These are phyloP conservation scores for Lagopus leucura DNA, from an alignment of 2,113 vertebrate species.

Conservation along the genomic window DNA sequence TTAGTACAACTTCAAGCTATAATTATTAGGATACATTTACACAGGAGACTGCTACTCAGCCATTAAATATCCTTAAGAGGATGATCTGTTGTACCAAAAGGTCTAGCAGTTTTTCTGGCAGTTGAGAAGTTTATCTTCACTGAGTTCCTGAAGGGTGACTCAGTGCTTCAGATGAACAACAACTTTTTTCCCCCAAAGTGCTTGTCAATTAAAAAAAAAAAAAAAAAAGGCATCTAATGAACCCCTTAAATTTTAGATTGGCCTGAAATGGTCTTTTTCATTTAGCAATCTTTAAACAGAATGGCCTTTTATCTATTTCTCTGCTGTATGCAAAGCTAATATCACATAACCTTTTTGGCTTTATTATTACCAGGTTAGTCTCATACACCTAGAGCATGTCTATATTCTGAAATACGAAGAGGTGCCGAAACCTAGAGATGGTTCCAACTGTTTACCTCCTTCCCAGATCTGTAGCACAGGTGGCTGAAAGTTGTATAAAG, in stretches of 20 bases:
- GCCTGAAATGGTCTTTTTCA: neutral
- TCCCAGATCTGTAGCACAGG: neutral
- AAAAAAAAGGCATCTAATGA: neutral
- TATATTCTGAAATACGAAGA: neutral
- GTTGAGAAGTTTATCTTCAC: conserved; percentile 46
- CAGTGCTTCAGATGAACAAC: neutral
- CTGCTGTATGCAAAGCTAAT: neutral
- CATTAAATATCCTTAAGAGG: conserved; percentile 66
- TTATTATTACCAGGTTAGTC: neutral
- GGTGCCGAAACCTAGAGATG: neutral
- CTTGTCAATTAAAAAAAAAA: neutral
- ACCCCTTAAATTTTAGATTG: neutral
- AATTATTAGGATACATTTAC: conserved; percentile 64
- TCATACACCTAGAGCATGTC: neutral
- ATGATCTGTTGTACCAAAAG: conserved; percentile 61
- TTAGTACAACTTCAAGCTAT: conserved; percentile 70
- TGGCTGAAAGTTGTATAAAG: neutral
- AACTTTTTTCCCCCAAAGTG: neutral
- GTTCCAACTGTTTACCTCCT: neutral
- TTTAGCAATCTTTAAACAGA: neutral
- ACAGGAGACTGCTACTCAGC: conserved; percentile 43
- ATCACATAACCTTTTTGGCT: neutral
- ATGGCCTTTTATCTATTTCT: neutral
- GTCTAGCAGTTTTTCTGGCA: conserved; percentile 48
- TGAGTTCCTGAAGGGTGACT: neutral